Evolutionary conservation across 2,113 vertebrate genomes (phyloP).

Genomic region (Oenanthe oenanthe): DNA sequence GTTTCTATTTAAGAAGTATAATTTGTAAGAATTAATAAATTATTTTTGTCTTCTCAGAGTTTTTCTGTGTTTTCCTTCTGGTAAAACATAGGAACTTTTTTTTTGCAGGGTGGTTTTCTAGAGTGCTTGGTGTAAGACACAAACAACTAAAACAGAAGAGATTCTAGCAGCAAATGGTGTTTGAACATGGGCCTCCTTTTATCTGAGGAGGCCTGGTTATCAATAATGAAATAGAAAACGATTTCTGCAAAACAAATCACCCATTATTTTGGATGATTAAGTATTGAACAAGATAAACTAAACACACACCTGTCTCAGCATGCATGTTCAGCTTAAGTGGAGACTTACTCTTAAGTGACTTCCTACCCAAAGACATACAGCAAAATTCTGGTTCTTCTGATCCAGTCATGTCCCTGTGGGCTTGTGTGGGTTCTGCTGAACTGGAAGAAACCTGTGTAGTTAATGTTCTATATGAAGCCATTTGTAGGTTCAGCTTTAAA

Average conservation of each 20-base stretch:
- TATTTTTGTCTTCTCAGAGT: constrained; percentile 26
- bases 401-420: fast-evolving
- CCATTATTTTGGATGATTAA: background rate
- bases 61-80: background rate
- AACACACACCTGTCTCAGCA: background rate
- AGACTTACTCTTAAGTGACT: background rate
- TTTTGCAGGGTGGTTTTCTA: background rate
- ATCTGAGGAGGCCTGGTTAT: background rate
- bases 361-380: fast-evolving
- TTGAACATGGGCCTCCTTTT: background rate
- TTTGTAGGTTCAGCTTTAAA: background rate
- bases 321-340: fast-evolving
- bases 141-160: background rate
- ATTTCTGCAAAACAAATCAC: background rate
- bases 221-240: background rate
- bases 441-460: background rate
- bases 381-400: background rate
- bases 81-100: background rate
- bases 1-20: constrained; percentile 20
- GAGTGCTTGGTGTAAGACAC: background rate
- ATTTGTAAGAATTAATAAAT: constrained; percentile 62
- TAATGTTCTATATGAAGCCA: background rate
- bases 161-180: background rate
- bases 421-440: background rate
- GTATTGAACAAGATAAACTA: background rate